Percentiles rank a stretch among this genome's conserved stretches.
Conservation (phyloP, 1,140 invertebrate genomes). For the Zaprionus davidi region DNA sequence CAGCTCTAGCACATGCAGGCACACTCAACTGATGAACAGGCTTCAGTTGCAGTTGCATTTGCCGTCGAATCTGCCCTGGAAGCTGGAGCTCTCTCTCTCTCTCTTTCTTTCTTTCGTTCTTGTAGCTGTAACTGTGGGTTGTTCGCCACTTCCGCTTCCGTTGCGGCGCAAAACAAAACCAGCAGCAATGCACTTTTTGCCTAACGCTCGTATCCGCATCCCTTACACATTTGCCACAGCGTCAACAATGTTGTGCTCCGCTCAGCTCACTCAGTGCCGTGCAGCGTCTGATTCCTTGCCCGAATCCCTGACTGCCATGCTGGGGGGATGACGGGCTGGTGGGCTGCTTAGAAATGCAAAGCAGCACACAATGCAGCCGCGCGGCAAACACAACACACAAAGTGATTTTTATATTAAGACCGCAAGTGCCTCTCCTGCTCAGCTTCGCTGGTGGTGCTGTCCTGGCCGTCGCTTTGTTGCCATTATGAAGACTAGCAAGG, state of each 20-base stretch:
- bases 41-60: constrained; percentile 24
- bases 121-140: constrained; percentile 28
- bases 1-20: constrained; percentile 54
- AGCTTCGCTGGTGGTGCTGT: constrained; percentile 18
- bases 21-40: constrained; percentile 50
- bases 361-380: constrained; percentile 56
- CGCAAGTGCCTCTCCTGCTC: constrained; percentile 70
- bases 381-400: constrained; percentile 79
- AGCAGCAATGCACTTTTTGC: constrained; percentile 45
- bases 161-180: constrained; percentile 54
- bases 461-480: constrained; percentile 69
- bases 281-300: not conserved
- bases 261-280: not conserved
- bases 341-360: constrained; percentile 79
- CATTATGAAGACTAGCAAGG: constrained; percentile 76
- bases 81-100: not conserved
- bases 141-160: constrained; percentile 66
- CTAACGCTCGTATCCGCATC: constrained; percentile 27
- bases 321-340: not conserved
- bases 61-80: constrained; percentile 25
- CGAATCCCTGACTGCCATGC: constrained; percentile 24
- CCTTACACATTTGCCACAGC: constrained; percentile 46
- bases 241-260: constrained; percentile 68
- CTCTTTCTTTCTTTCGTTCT: not conserved
- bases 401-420: constrained; percentile 83